A percentile compares a stretch with the other conserved stretches of the same genome.
These are phyloP conservation scores for Eledona agricola DNA, from an alignment of 2,888 invertebrate genomes.

Conservation along the genomic window DNA sequence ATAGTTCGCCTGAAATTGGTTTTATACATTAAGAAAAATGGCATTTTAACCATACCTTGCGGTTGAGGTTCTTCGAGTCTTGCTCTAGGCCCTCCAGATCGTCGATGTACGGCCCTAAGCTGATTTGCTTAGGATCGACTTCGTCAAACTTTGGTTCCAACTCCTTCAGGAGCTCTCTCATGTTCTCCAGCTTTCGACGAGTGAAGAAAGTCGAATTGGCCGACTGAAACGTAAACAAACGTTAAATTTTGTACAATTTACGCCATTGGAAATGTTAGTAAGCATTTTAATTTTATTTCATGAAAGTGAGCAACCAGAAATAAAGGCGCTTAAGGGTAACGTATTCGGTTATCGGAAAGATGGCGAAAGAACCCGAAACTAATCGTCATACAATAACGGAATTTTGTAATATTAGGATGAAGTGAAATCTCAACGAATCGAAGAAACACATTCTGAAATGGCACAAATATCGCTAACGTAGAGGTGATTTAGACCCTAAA, in stretches of 20 bases:
- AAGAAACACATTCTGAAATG: too few relatives aligned
- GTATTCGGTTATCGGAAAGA: not conserved
- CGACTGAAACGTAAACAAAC: constrained; percentile 64
- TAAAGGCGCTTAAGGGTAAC: not conserved
- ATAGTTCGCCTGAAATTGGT: constrained; percentile 61
- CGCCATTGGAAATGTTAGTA: too few relatives aligned
- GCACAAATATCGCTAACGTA: too few relatives aligned
- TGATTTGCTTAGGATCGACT: constrained; percentile 73
- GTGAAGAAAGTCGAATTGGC: constrained; percentile 90
- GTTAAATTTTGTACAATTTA: not conserved
- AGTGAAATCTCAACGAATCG: too few relatives aligned
- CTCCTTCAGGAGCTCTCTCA: constrained; percentile 76
- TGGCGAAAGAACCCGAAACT: too few relatives aligned
- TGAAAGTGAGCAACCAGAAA: not conserved
- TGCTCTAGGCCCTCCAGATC: constrained; percentile 71
- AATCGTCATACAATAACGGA: too few relatives aligned
- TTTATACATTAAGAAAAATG: constrained; percentile 5
- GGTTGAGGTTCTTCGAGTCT: constrained; percentile 70
- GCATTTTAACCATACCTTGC: constrained; percentile 54
- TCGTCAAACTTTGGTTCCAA: constrained; percentile 74
- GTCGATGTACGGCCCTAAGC: constrained; percentile 70
- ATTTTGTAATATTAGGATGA: too few relatives aligned
- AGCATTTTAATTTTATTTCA: not conserved
- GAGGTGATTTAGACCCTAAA: too few relatives aligned
- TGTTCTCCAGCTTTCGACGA: constrained; percentile 81